Conservation (phyloP, 2,797 vertebrate species). For the Amblyopsis hoosieri region DNA sequence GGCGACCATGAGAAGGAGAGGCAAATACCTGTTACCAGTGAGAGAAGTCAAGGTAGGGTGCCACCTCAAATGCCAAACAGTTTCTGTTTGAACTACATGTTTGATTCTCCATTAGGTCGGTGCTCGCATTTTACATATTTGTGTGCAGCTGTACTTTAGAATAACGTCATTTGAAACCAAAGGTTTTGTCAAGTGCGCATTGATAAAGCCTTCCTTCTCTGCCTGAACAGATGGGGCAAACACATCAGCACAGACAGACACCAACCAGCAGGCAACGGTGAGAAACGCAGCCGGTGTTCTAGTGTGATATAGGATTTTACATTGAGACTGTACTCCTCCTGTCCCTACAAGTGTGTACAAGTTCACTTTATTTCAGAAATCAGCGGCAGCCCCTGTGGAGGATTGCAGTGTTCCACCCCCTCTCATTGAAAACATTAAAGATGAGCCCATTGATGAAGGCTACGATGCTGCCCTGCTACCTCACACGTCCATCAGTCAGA, state of each 20-base stretch:
- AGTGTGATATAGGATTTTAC: background rate
- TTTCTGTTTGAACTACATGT: no score
- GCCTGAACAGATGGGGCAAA: slow-evolving; percentile 51
- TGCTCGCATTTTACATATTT: no score
- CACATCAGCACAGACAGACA: slow-evolving; percentile 57
- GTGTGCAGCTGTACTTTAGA: background rate
- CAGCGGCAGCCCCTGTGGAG: slow-evolving; percentile 44
- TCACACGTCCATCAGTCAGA: slow-evolving; percentile 77
- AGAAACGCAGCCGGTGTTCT: background rate
- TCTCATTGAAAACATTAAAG: slow-evolving; percentile 87
- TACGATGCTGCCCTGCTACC: slow-evolving; percentile 93
- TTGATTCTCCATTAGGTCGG: no score
- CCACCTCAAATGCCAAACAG: no score
- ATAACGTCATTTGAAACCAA: no score
- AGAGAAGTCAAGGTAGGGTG: slow-evolving; percentile 37
- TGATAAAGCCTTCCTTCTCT: background rate
- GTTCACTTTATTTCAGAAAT: slow-evolving; percentile 38
- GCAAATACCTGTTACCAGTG: slow-evolving; percentile 5
- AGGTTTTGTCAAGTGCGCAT: background rate
- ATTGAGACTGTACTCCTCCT: no score
- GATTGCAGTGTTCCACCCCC: slow-evolving; percentile 45
- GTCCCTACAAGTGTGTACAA: no score
- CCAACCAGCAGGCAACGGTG: slow-evolving; percentile 61
- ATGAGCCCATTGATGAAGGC: slow-evolving; percentile 97
- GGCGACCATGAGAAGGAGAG: slow-evolving; percentile 26